Evolutionary conservation across 2,888 invertebrate species (phyloP).

Genomic region (Caenorhabditis doughertyi): DNA sequence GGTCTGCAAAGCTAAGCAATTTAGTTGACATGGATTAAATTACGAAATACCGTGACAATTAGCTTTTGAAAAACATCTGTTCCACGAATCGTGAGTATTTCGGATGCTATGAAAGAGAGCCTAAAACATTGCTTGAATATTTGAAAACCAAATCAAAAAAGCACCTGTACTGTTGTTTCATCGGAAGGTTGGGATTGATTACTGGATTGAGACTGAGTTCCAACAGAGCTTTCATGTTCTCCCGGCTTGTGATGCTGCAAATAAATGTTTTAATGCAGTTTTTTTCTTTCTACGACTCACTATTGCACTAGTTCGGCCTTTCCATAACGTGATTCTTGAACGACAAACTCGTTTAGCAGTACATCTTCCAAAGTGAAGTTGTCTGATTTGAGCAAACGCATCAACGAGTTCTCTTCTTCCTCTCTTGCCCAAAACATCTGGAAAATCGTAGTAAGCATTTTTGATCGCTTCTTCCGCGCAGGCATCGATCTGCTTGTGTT

Average conservation of each 20-base stretch:
- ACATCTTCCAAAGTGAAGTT: constrained; percentile 69
- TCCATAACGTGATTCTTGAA: constrained; percentile 74
- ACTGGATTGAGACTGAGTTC: constrained; percentile 60
- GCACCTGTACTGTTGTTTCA: constrained; percentile 69
- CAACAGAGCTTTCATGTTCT: constrained; percentile 66
- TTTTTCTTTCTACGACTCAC: constrained; percentile 53
- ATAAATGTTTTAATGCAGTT: not conserved
- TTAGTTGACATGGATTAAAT: not conserved
- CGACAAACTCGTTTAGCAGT: constrained; percentile 72
- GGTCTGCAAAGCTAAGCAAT: constrained; percentile 40
- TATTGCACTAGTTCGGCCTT: constrained; percentile 69
- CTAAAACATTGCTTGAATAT: constrained; percentile 28
- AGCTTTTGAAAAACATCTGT: constrained; percentile 58
- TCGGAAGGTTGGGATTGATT: constrained; percentile 44
- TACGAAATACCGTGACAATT: constrained; percentile 51
- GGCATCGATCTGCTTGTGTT: constrained; percentile 43
- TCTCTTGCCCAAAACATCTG: constrained; percentile 70
- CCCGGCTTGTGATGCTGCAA: constrained; percentile 66
- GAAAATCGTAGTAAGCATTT: constrained; percentile 51
- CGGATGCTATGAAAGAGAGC: constrained; percentile 67
- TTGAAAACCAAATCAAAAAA: not conserved
- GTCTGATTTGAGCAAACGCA: constrained; percentile 60
- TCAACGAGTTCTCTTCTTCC: constrained; percentile 65
- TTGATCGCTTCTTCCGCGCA: constrained; percentile 21
- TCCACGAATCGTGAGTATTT: constrained; percentile 66